These are phyloP conservation scores for Zaprionus africanus DNA, from an alignment of 1,140 invertebrate species.

Conservation along the genomic window DNA sequence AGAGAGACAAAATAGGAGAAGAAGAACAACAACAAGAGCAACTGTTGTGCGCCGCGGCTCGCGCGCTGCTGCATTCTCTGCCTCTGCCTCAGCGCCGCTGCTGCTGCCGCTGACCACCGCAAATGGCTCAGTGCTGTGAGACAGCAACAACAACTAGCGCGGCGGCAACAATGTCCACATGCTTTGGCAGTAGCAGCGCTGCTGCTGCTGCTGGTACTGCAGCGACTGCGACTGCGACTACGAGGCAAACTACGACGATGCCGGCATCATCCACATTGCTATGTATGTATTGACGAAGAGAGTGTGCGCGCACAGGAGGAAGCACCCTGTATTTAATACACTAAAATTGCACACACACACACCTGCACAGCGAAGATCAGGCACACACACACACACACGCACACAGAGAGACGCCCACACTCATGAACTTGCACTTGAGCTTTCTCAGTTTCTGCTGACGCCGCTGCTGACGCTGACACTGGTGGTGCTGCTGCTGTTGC, in stretches of 20 bases:
- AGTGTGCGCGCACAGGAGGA: neutral
- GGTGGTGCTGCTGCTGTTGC: constrained; percentile 14
- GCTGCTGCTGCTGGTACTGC: neutral
- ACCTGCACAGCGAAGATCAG: constrained; percentile 8
- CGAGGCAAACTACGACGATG: constrained; percentile 16
- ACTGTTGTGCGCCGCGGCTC: constrained; percentile 10
- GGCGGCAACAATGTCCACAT: constrained; percentile 37
- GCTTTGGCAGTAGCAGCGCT: constrained; percentile 29
- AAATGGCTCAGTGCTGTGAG: constrained; percentile 66
- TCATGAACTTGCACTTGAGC: constrained; percentile 40
- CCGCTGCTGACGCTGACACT: no score
- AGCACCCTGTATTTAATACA: constrained; percentile 45
- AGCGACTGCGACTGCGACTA: neutral
- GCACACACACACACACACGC: neutral
- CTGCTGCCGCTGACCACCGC: neutral
- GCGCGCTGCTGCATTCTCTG: constrained; percentile 25
- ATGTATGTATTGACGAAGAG: constrained; percentile 37
- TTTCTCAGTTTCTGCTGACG: constrained; percentile 10
- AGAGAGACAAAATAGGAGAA: neutral
- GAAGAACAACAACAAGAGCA: neutral
- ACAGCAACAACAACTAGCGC: constrained; percentile 45
- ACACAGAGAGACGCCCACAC: constrained; percentile 9
- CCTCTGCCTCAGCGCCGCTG: neutral
- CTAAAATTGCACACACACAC: constrained; percentile 8
- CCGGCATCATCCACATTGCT: constrained; percentile 24